Evolutionary conservation across 2,888 invertebrate species (phyloP), one percentile per base, ranked within the genome.

Genomic region (Oxyteleia sp.): DNA sequence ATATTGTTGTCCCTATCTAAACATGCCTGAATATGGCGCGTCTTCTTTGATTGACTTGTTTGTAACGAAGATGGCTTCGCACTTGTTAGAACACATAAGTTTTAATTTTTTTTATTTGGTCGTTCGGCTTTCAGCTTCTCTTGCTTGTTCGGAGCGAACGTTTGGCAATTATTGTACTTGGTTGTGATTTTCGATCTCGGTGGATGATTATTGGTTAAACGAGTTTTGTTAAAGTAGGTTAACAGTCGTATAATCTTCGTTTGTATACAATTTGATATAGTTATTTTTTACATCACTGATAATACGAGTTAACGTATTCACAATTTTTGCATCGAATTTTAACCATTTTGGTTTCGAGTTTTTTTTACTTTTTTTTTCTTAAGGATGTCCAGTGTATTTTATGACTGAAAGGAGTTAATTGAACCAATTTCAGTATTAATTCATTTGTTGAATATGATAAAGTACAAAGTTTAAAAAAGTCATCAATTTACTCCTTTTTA

Each of bases 1-100:
- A 38, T 57, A 61, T 66, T 47, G 57, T 59, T 72, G 57, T 47
- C 20, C 66, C 66, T 80, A 80, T 68, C 76, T 76, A 72, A 76
- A 23, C 32, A 45, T 76, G 61, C 57, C 63, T 49, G 26, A 72
- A 68, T 72, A 80, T 72, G 80, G 80, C 72, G 80, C 66, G 38
- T 71, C 61, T 75, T 72, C 81, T 78, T 74, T 82, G 76, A 81
- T 78, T 81, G 76, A 72, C 76, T 72, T 69, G 45, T 20, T 71
- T 59, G 64, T 59, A 83, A 63, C 76, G 63, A 81, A 81, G 63
- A 29, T 61, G 15, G 8, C 55, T 81, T 81, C 74, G 80, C 61
- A 74, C 75, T 69, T 35, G 23, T 75, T 55, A 81, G 81, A 74
- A 74, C 74, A 81, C 81, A 81, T 81, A 69, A 74, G 26, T 64